Percentiles rank a stretch among this genome's conserved stretches.
These are phyloP conservation scores for Squalus acanthias DNA, from an alignment of 2,797 vertebrate species.

Conservation along the genomic window DNA sequence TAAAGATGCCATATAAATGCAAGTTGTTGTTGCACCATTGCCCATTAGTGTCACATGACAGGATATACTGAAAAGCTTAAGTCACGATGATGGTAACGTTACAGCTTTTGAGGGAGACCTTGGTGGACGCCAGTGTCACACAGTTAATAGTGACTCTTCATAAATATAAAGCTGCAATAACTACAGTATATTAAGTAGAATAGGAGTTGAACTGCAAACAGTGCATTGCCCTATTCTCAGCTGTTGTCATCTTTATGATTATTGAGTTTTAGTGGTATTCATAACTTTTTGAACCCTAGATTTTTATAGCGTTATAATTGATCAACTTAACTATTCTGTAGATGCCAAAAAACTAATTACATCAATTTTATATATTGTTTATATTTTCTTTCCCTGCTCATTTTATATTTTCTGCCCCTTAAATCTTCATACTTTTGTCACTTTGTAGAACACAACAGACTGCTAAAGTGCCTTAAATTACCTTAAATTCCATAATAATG, in stretches of 20 bases:
- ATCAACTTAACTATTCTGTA: not conserved
- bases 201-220: not conserved
- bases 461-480: not conserved
- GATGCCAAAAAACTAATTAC: not conserved
- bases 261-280: not conserved
- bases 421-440: not conserved
- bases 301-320: not conserved
- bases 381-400: not conserved
- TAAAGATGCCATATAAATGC: not conserved
- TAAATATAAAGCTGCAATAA: not conserved
- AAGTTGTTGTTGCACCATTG: not conserved
- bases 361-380: not conserved
- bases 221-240: not conserved
- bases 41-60: not conserved
- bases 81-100: not conserved
- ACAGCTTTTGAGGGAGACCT: not conserved
- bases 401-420: not conserved
- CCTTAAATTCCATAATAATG: not conserved
- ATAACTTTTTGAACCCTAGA: not conserved
- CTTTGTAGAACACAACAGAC: not conserved
- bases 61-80: not conserved
- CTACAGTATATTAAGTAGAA: not conserved
- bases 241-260: not conserved
- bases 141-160: not conserved
- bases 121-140: not conserved